A percentile compares a stretch with the other conserved stretches of the same genome.
Evolutionary conservation across 2,888 invertebrate species (phyloP).

Genomic region (Petrolisthes cinctipes): DNA sequence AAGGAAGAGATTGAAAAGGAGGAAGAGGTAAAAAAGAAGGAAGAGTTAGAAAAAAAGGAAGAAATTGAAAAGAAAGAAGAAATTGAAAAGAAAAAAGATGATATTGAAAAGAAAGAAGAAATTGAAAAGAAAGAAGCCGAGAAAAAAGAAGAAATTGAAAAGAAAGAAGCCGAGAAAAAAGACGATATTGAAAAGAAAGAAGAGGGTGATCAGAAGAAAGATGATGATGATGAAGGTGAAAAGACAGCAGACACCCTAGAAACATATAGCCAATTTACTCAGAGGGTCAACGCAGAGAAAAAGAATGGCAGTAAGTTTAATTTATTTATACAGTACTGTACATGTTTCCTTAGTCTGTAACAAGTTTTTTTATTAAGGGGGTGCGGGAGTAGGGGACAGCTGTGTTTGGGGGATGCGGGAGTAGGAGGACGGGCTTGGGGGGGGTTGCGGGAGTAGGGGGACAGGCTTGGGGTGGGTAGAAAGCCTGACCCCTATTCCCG

Average conservation of each 20-base stretch:
- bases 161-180: slow-evolving; percentile 18
- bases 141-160: not conserved
- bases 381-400: too few species aligned
- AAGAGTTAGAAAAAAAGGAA: not conserved
- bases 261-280: slow-evolving; percentile 65
- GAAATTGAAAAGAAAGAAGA: not conserved
- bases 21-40: not conserved
- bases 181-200: not conserved
- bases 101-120: not conserved
- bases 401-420: too few species aligned
- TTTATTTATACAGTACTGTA: too few species aligned
- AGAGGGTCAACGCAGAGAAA: slow-evolving; percentile 63
- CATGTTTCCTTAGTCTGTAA: not conserved
- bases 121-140: not conserved
- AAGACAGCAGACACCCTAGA: slow-evolving; percentile 55
- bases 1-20: not conserved
- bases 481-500: too few species aligned
- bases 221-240: slow-evolving; percentile 23
- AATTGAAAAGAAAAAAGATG: not conserved
- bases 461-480: too few species aligned
- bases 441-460: too few species aligned
- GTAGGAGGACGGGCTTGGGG: too few species aligned
- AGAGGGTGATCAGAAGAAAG: slow-evolving; percentile 1
- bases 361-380: too few species aligned
- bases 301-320: slow-evolving; percentile 60